Percentiles rank a stretch among this genome's conserved stretches.
Evolutionary conservation across 2,888 invertebrate genomes (phyloP).

Genomic region (Miltochrista miniata): DNA sequence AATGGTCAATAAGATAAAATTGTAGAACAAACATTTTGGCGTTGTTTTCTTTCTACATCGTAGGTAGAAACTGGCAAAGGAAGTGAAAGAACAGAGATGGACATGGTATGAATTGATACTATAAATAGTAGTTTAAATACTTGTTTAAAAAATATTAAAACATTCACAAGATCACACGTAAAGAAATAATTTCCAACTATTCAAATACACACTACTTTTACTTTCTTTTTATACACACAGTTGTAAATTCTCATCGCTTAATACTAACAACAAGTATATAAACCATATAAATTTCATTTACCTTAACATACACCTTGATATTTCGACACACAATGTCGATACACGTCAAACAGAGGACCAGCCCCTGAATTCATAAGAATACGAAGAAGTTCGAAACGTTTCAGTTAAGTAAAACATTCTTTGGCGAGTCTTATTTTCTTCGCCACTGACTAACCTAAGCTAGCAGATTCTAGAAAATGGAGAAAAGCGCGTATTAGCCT

Average conservation of each 20-base stretch:
- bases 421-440: conserved; percentile 46
- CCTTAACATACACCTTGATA: conserved; percentile 32
- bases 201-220: conserved; percentile 9
- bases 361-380: conserved; percentile 67
- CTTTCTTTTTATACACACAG: conserved; percentile 17
- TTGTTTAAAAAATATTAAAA: conserved; percentile 16
- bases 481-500: conserved; percentile 77
- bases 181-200: conserved; percentile 16
- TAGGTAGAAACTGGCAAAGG: too few relatives aligned
- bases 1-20: too few relatives aligned
- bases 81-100: too few relatives aligned
- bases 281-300: conserved; percentile 36
- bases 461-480: conserved; percentile 74
- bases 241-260: conserved; percentile 26
- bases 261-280: conserved; percentile 40
- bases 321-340: conserved; percentile 42
- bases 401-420: conserved; percentile 33
- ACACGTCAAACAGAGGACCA: conserved; percentile 56
- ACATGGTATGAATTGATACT: conserved; percentile 20
- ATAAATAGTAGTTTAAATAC: conserved; percentile 1
- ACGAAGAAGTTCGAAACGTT: conserved; percentile 48
- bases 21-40: too few relatives aligned
- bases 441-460: conserved; percentile 73
- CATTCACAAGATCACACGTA: background rate
- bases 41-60: too few relatives aligned